Percentiles rank a stretch among this genome's conserved stretches.
phyloP scores from a whole-genome alignment of 2,888 invertebrate species.

The Hyposoter dolosus region DNA sequence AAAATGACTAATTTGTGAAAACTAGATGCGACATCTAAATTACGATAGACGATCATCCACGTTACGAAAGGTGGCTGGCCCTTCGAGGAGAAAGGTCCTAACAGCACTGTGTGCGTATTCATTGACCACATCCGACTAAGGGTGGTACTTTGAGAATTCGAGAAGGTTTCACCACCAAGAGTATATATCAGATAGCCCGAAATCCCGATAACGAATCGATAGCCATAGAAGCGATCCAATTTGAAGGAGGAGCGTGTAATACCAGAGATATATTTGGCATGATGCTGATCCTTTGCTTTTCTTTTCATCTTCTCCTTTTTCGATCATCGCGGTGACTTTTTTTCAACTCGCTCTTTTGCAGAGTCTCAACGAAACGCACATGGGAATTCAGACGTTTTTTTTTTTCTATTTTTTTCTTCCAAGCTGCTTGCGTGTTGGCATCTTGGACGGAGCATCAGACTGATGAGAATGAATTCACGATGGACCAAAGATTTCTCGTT shows the following conservation, averaged over 20 bases:
- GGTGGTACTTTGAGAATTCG: conserved; percentile 36
- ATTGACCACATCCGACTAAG: conserved; percentile 4
- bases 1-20: conserved; percentile 11
- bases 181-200: conserved; percentile 25
- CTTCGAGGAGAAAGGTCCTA: conserved; percentile 8
- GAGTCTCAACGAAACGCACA: conserved; percentile 40
- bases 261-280: conserved; percentile 43
- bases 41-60: conserved; percentile 18
- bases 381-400: conserved; percentile 41
- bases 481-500: conserved; percentile 27
- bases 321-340: conserved; percentile 37
- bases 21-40: conserved; percentile 16
- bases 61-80: conserved; percentile 3
- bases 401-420: not conserved
- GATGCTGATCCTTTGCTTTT: conserved; percentile 54
- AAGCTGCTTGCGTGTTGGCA: not conserved
- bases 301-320: conserved; percentile 41
- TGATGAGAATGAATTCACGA: conserved; percentile 40
- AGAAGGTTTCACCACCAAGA: conserved; percentile 20
- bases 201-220: conserved; percentile 56
- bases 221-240: conserved; percentile 51
- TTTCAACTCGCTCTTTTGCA: conserved; percentile 21
- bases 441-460: conserved; percentile 16
- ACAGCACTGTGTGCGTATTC: conserved; percentile 7
- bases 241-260: conserved; percentile 38